These are phyloP conservation scores for Periplaneta americana DNA, from an alignment of 1,140 invertebrate species.

Conservation along the genomic window DNA sequence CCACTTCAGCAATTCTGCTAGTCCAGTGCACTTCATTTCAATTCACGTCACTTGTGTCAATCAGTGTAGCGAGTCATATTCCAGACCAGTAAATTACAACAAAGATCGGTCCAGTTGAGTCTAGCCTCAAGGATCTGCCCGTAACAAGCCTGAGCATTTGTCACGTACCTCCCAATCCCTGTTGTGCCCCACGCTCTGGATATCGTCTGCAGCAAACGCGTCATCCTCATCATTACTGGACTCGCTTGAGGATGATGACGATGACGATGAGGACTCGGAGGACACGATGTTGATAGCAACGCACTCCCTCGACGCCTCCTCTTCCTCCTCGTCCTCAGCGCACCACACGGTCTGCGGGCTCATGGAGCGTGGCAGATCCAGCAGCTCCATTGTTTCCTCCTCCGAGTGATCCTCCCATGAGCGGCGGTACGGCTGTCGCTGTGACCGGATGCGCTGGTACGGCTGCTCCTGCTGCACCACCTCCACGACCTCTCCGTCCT, in stretches of 20 bases:
- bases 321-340: conserved; percentile 25
- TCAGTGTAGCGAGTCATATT: too few relatives aligned
- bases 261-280: conserved; percentile 31
- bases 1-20: too few relatives aligned
- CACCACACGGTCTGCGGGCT: conserved; percentile 29
- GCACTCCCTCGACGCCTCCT: conserved; percentile 24
- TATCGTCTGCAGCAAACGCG: conserved; percentile 24
- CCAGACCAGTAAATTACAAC: too few relatives aligned
- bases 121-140: too few relatives aligned
- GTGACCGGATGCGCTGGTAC: conserved; percentile 2
- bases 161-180: conserved; percentile 62
- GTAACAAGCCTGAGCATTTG: too few relatives aligned
- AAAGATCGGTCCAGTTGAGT: too few relatives aligned
- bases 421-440: conserved; percentile 21
- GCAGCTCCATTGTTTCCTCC: conserved; percentile 48
- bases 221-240: conserved; percentile 36
- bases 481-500: neutral
- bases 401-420: conserved; percentile 55
- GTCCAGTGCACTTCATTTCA: too few relatives aligned
- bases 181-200: conserved; percentile 40
- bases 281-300: conserved; percentile 38
- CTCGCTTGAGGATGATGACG: conserved; percentile 26
- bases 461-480: conserved; percentile 2
- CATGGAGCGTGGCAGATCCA: conserved; percentile 45
- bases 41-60: too few relatives aligned